phyloP scores from a whole-genome alignment of 1,140 invertebrate genomes.

The Drosophila prosaltans region DNA sequence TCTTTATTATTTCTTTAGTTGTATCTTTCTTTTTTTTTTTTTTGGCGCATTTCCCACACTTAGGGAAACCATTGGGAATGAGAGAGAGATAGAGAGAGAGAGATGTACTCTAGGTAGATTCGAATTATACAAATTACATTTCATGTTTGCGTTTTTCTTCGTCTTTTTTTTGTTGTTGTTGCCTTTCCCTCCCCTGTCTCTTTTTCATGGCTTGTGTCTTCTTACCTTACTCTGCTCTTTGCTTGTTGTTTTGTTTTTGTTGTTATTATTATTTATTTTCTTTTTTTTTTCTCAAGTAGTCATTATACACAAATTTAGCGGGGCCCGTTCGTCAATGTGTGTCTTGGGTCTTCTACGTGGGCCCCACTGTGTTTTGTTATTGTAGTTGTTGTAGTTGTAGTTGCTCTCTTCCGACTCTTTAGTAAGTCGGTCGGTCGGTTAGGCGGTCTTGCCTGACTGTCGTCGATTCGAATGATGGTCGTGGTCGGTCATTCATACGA shows the following conservation, averaged over 20 bases:
- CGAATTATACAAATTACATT: slow-evolving; percentile 81
- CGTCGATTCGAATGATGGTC: slow-evolving; percentile 39
- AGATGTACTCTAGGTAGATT: slow-evolving; percentile 28
- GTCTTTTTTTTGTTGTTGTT: slow-evolving; percentile 37
- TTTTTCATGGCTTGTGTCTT: no score
- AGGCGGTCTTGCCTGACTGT: slow-evolving; percentile 15
- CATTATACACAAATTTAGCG: slow-evolving; percentile 77
- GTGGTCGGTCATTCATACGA: slow-evolving; percentile 62
- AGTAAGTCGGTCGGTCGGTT: neutral
- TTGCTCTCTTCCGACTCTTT: slow-evolving; percentile 19
- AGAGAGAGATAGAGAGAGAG: neutral
- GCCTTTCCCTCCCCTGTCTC: neutral
- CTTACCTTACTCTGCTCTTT: neutral
- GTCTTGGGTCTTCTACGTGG: slow-evolving; percentile 59
- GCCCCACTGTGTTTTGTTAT: neutral
- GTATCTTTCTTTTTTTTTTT: slow-evolving; percentile 45
- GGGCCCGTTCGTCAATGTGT: slow-evolving; percentile 57
- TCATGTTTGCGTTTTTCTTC: slow-evolving; percentile 67
- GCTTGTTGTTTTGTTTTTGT: neutral
- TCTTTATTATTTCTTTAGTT: slow-evolving; percentile 5
- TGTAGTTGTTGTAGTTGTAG: no score
- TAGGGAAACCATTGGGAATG: neutral
- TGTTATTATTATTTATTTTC: slow-evolving; percentile 7
- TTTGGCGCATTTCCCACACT: slow-evolving; percentile 78
- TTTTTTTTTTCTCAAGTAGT: slow-evolving; percentile 71